Conservation (phyloP, 2,113 vertebrate genomes). For the Empidonax alnorum region DNA sequence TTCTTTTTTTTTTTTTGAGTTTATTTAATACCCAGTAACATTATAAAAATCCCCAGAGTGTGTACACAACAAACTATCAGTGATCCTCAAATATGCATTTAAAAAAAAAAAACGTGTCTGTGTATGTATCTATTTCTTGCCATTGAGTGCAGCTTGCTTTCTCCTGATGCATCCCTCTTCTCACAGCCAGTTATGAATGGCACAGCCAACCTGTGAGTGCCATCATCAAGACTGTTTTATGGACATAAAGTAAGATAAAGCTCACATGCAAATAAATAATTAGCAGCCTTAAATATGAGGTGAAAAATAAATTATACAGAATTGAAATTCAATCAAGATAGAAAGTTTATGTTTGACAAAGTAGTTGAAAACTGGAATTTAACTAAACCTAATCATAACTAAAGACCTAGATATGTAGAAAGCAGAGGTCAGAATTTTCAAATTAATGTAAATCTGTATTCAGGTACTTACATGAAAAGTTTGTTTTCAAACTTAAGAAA, state of each 20-base stretch:
- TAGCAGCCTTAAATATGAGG: neutral
- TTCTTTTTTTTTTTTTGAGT: neutral
- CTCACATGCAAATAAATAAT: neutral
- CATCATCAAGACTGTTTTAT: neutral
- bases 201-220: fast-evolving
- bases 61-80: neutral
- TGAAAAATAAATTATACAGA: neutral
- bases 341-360: neutral
- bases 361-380: neutral
- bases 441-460: neutral
- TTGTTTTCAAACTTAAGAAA: neutral
- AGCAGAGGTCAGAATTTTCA: neutral
- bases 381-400: neutral
- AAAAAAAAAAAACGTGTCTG: neutral
- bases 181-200: neutral
- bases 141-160: neutral
- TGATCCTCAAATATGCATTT: neutral
- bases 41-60: neutral
- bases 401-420: neutral
- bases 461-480: neutral
- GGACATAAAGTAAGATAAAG: neutral
- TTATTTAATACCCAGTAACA: neutral
- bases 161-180: neutral
- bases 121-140: neutral
- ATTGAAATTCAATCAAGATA: neutral